A percentile compares a stretch with the other conserved stretches of the same genome.
Conservation (phyloP, 2,113 vertebrate species). For the Sturnira hondurensis region DNA sequence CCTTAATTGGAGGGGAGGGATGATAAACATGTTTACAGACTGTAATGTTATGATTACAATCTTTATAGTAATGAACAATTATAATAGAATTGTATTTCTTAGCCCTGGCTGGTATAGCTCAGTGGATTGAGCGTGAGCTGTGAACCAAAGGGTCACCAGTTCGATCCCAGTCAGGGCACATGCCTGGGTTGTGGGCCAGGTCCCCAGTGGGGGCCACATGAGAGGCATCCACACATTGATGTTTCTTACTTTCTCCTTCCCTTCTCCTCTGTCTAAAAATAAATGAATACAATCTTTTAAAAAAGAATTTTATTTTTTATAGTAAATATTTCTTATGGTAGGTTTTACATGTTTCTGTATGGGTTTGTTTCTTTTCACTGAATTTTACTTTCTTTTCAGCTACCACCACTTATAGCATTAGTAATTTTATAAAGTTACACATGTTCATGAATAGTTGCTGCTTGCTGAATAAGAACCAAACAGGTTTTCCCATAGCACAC, state of each 20-base stretch:
- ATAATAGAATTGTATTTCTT: neutral
- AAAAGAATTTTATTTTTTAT: too few relatives aligned
- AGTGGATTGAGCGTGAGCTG: too few relatives aligned
- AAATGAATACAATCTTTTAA: too few relatives aligned
- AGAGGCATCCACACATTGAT: too few relatives aligned
- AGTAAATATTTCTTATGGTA: neutral
- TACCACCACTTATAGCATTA: neutral
- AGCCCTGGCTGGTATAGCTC: too few relatives aligned
- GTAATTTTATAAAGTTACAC: neutral
- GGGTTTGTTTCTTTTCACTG: neutral
- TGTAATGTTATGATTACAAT: neutral
- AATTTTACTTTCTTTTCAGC: neutral
- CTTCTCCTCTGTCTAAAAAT: too few relatives aligned
- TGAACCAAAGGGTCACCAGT: too few relatives aligned
- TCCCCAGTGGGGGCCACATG: too few relatives aligned
- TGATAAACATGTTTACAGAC: neutral
- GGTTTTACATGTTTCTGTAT: neutral
- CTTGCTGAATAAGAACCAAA: neutral
- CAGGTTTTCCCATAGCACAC: neutral
- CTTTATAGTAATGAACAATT: neutral
- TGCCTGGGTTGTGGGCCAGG: too few relatives aligned
- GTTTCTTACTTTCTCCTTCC: too few relatives aligned
- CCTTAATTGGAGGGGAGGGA: neutral
- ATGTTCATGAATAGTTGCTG: neutral
- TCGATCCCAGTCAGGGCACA: too few relatives aligned